Base-by-base conservation (phyloP, 2,888 invertebrate genomes). In the Mythimna albipuncta region DNA sequence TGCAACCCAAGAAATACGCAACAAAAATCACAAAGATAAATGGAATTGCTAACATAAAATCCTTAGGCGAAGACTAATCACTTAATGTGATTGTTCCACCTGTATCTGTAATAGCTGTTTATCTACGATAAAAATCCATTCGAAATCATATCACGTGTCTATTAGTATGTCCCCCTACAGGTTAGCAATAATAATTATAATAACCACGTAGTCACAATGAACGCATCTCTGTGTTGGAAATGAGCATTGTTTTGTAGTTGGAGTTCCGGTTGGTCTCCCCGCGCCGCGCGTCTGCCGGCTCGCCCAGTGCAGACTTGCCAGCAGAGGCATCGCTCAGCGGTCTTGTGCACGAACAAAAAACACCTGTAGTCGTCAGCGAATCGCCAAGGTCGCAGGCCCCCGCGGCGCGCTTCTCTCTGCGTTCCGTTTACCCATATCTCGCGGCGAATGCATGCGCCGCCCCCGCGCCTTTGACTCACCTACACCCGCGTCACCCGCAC, bases 341-440 rank as follows among this genome's bases (percentile, higher is more conserved):
- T 94, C 91, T 92, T 90, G 91, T 91, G 90, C 89, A 90, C 94
- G 94, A 95, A 95, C 93, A 95, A 96, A 95, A 95, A 95, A 95
- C 95, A 96, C 96, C 95, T 96, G 96, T 95, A 95, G 94, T 93
- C 94, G 95, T 93, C 93, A 93, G 94, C 89, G 93, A 94, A 93
- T 93, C 89, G 92, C 91, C 96, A 96, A 95, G 95, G 95, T 94
- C 95, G 92, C 93, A 93, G 93, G 94, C 94, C 94, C 94, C 93
- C 91, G 93, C 91, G 89, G 92, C 92, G 92, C 91, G 93, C 90
- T 91, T 86, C 92, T 87, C 92, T 93, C 92, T 85, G 93, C 95
- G 95, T 93, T 95, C 94, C 95, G 95, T 93, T 96, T 95, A 96
- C 95, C 96, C 94, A 96, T 94, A 96, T 96, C 94, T 95, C 94